Evolutionary conservation across 2,888 invertebrate genomes (phyloP), one percentile per base, ranked within the genome.

Genomic region (Cinara cedri): DNA sequence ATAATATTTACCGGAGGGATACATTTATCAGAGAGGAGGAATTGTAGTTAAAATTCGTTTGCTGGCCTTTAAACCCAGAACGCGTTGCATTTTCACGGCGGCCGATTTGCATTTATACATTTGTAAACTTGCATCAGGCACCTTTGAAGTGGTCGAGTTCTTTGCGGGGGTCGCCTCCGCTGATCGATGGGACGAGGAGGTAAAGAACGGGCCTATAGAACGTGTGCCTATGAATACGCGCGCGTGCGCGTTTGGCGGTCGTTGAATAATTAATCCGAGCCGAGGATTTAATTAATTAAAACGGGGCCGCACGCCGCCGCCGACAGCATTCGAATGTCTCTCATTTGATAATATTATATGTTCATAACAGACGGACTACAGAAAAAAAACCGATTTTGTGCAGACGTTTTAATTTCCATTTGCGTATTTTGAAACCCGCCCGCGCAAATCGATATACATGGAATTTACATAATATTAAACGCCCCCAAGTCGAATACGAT

Each of bases 271-370:
- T 76, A 76, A 76, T 76, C 57, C 19, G 44, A 10, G 34, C 34
- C 74, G 26, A 66, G 46, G 65, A 66, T 76, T 76, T 76, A 76
- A 76, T 66, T 65, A 57, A 76, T 66, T 68, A 57, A 66, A 65
- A 19, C 24, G 21, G 44, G 19, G 14, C 62, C 54, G 19, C 26
- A n/a, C n/a, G n/a, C n/a, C n/a, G 34, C 34, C 34, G 63, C 65
- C 49, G 49, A 62, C 62, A 72, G 16, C 46, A 46, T 72, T 57
- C 44, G 24, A 57, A 57, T 60, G 72, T 62, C 62, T 72, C 72
- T 49, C 34, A 49, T 62, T 72, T 60, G 72, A 62, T 62, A 72
- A 72, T n/a, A 4, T 34, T 34, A 34, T 34, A 6, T 6, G 34
- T 34, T 13, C 49, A 49, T 49, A 34, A 34, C 34, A 6, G 34